Evolutionary conservation across 2,113 vertebrate species (phyloP).

Genomic region (Chrysemys picta): DNA sequence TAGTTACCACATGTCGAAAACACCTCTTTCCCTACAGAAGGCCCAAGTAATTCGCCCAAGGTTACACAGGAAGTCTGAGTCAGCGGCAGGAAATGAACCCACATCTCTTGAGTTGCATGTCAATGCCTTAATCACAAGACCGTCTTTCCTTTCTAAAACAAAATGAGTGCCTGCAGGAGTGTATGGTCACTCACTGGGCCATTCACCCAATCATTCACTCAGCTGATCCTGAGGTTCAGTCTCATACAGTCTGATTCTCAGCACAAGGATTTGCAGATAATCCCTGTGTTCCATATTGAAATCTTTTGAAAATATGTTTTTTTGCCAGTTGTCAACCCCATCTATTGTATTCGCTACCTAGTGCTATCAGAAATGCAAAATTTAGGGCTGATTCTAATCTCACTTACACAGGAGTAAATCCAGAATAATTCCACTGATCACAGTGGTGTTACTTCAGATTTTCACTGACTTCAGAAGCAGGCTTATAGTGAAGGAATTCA

Average conservation of each 20-base stretch:
- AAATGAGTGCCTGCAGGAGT: neutral
- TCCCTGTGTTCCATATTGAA: neutral
- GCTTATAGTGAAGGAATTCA: neutral
- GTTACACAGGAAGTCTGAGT: neutral
- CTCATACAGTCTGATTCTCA: neutral
- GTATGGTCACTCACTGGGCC: neutral
- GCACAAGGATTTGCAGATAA: neutral
- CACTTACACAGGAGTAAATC: neutral
- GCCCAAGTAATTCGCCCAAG: neutral
- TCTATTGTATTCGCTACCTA: neutral
- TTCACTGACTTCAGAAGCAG: neutral
- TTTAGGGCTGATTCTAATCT: neutral
- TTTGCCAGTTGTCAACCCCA: neutral
- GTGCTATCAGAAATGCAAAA: neutral
- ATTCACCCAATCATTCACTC: neutral
- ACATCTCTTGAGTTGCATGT: neutral
- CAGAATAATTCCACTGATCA: neutral
- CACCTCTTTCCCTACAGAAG: neutral
- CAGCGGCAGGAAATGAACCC: neutral
- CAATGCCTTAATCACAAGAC: neutral
- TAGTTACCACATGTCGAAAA: neutral
- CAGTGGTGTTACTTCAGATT: neutral
- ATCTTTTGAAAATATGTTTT: neutral
- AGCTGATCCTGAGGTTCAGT: neutral
- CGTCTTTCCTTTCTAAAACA: slow-evolving; percentile 7